These are phyloP conservation scores for Sternotherus odoratus DNA, from an alignment of 2,797 vertebrate genomes.

Conservation along the genomic window DNA sequence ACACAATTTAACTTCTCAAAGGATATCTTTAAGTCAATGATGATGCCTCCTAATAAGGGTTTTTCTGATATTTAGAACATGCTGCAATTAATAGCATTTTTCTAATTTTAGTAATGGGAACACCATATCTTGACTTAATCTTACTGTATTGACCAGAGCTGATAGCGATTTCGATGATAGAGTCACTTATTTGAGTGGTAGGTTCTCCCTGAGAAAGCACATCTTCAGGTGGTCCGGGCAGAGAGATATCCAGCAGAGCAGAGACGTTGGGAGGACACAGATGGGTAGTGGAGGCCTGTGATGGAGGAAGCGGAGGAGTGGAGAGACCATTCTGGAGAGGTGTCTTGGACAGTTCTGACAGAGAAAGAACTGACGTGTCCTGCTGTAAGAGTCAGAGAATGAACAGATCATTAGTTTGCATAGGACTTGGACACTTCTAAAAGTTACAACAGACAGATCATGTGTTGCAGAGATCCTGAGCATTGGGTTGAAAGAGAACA, in stretches of 20 bases:
- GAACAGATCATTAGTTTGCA: not conserved
- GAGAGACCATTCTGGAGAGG: slow-evolving; percentile 87
- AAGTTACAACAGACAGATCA: not conserved
- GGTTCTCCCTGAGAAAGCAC: slow-evolving; percentile 92
- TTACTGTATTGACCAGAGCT: slow-evolving; percentile 95
- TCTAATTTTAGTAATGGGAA: not conserved
- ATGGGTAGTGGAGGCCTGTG: slow-evolving; percentile 83
- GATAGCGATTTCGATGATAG: slow-evolving; percentile 98
- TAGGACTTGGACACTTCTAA: not conserved
- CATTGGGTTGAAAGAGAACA: not conserved
- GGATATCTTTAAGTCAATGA: not conserved
- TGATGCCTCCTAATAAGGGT: not conserved
- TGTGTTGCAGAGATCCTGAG: not conserved
- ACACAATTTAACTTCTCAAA: slow-evolving; percentile 1
- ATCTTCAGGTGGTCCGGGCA: slow-evolving; percentile 96
- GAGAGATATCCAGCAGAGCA: slow-evolving; percentile 95
- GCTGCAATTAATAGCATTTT: not conserved
- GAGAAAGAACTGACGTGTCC: slow-evolving; percentile 78
- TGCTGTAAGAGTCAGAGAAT: slow-evolving; percentile 52
- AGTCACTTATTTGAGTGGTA: slow-evolving; percentile 96
- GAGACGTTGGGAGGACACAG: slow-evolving; percentile 96
- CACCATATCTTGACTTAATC: slow-evolving; percentile 11
- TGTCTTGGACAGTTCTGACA: slow-evolving; percentile 80
- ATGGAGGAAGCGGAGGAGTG: slow-evolving; percentile 82
- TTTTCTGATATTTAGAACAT: not conserved